Evolutionary conservation across 2,888 invertebrate genomes (phyloP).

Genomic region (Gryllus longicercus): DNA sequence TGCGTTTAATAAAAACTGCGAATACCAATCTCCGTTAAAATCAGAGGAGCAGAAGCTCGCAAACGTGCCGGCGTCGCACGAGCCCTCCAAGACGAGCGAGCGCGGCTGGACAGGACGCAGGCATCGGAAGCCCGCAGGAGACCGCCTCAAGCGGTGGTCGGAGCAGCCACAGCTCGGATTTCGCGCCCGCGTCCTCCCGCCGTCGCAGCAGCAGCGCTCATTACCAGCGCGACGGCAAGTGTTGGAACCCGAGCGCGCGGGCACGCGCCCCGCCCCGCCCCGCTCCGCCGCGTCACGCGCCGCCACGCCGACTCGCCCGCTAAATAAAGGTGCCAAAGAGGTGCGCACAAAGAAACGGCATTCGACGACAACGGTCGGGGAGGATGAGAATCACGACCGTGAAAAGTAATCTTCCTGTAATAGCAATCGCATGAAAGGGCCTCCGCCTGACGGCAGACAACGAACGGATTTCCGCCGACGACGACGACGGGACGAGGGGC

Average conservation of each 20-base stretch:
- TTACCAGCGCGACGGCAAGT: not conserved
- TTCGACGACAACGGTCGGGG: not conserved
- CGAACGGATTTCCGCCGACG: not conserved
- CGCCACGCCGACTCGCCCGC: not conserved
- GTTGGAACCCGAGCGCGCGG: not conserved
- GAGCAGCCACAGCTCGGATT: not conserved
- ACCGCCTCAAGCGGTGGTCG: not conserved
- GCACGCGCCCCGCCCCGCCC: not conserved
- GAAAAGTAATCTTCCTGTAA: slow-evolving; percentile 17
- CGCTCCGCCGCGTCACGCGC: not conserved
- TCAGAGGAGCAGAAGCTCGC: too few relatives aligned
- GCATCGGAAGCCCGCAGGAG: too few relatives aligned
- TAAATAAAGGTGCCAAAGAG: slow-evolving; percentile 8
- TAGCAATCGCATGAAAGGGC: slow-evolving; percentile 17
- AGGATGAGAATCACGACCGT: slow-evolving; percentile 11
- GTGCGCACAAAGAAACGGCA: slow-evolving; percentile 17
- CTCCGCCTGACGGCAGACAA: slow-evolving; percentile 8
- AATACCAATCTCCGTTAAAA: too few relatives aligned
- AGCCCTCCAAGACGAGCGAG: too few relatives aligned
- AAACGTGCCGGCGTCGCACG: too few relatives aligned
- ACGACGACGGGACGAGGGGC: not conserved
- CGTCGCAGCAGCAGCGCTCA: not conserved
- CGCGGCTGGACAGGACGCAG: too few relatives aligned
- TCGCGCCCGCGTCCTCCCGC: not conserved
- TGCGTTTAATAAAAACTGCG: too few relatives aligned